Evolutionary conservation across 92 coral and sea anemone genomes (phyloP).

Genomic region (Zoanthus sociatus): DNA sequence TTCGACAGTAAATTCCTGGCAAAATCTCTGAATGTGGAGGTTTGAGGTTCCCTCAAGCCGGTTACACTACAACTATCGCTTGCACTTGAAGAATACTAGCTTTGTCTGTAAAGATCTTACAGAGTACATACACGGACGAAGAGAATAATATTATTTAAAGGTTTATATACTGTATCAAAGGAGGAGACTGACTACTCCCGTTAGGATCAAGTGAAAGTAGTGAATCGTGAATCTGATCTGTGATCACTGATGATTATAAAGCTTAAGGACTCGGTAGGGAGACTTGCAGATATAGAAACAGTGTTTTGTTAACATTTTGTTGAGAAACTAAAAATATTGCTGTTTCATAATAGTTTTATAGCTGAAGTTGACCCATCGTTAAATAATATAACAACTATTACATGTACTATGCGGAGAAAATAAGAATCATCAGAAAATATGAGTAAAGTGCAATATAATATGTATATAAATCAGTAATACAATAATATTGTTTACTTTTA

Average conservation of each 20-base stretch:
- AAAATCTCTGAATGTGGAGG: no score
- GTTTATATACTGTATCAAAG: constrained; percentile 16
- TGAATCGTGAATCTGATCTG: constrained; percentile 33
- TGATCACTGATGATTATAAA: constrained; percentile 22
- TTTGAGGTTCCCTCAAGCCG: constrained; percentile 32
- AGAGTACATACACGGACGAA: constrained; percentile 24
- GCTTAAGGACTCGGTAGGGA: constrained; percentile 26
- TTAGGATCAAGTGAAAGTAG: constrained; percentile 30
- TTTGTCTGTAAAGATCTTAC: constrained; percentile 27
- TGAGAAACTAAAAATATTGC: background rate
- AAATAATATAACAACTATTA: constrained; percentile 22
- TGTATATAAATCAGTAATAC: background rate
- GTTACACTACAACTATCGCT: constrained; percentile 40
- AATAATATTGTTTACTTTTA: constrained; percentile 12
- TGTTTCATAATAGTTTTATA: background rate
- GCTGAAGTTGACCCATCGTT: constrained; percentile 10
- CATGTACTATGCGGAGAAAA: constrained; percentile 35
- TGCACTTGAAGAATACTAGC: constrained; percentile 39
- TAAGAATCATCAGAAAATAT: background rate
- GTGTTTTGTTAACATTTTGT: constrained; percentile 18
- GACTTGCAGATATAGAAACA: constrained; percentile 30
- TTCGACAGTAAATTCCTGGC: no score
- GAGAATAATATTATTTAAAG: constrained; percentile 23
- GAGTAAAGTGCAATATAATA: no score
- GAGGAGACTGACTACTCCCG: constrained; percentile 17